Conservation (phyloP, 2,113 vertebrate genomes). For the Pangasianodon gigas region DNA sequence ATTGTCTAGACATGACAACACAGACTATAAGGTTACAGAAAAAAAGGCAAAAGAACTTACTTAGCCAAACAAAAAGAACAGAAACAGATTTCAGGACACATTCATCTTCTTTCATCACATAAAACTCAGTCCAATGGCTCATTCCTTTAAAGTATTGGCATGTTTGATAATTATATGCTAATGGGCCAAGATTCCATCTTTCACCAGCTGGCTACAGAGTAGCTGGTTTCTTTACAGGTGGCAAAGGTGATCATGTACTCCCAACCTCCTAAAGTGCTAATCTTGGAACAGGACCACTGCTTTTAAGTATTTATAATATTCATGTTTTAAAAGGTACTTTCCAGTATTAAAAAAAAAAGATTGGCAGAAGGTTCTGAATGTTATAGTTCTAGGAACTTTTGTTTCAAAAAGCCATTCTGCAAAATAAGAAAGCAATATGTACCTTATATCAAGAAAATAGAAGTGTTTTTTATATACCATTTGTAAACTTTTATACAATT, state of each 20-base stretch:
- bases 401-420: not conserved
- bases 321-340: not conserved
- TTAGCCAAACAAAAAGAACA: constrained; percentile 18
- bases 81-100: constrained; percentile 9
- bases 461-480: not conserved
- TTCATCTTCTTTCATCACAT: not conserved
- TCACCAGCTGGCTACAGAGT: not conserved
- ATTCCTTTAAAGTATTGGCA: constrained; percentile 6
- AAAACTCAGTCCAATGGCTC: not conserved
- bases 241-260: not conserved
- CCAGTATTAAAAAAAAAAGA: not conserved
- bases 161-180: constrained; percentile 13
- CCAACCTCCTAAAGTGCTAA: not conserved
- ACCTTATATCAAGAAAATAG: not conserved
- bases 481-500: not conserved
- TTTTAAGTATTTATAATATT: not conserved
- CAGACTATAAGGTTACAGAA: not conserved
- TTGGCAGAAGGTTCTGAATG: not conserved
- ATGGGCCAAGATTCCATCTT: constrained; percentile 14
- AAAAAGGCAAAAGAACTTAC: not conserved
- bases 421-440: not conserved
- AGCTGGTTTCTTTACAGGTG: constrained; percentile 14
- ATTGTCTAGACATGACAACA: constrained; percentile 25
- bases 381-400: not conserved
- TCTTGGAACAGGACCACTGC: not conserved